These are phyloP conservation scores for Numida meleagris DNA, from an alignment of 2,113 vertebrate genomes.

Conservation along the genomic window DNA sequence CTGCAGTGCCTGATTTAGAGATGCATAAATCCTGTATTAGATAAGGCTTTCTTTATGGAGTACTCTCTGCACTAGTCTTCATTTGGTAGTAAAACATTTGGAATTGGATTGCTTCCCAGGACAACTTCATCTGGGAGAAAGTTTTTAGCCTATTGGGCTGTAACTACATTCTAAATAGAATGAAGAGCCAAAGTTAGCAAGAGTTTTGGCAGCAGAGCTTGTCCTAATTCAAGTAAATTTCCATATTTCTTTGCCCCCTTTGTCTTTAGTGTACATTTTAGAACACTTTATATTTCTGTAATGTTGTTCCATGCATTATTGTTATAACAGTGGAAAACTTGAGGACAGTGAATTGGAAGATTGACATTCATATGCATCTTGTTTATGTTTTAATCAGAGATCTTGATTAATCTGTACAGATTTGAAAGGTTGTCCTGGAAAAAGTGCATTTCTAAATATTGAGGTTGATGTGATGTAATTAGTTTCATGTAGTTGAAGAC, in stretches of 20 bases:
- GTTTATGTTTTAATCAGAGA: neutral
- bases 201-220: neutral
- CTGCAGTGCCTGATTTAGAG: conserved; percentile 10
- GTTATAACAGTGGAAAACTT: neutral
- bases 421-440: neutral
- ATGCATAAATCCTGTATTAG: neutral
- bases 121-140: neutral
- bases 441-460: neutral
- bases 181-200: neutral
- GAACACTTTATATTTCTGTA: neutral
- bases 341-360: neutral
- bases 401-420: neutral
- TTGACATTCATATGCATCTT: neutral
- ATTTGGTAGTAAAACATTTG: neutral
- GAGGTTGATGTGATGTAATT: neutral
- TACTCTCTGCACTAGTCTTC: neutral
- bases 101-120: conserved; percentile 21
- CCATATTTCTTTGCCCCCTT: neutral
- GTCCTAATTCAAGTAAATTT: neutral
- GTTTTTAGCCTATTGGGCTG: neutral
- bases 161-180: neutral
- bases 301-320: neutral
- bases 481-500: neutral
- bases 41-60: neutral
- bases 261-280: neutral